Evolutionary conservation across 1,140 invertebrate genomes (phyloP), one percentile per base, ranked within the genome.

Genomic region (Gonioctena quinquepunctata): DNA sequence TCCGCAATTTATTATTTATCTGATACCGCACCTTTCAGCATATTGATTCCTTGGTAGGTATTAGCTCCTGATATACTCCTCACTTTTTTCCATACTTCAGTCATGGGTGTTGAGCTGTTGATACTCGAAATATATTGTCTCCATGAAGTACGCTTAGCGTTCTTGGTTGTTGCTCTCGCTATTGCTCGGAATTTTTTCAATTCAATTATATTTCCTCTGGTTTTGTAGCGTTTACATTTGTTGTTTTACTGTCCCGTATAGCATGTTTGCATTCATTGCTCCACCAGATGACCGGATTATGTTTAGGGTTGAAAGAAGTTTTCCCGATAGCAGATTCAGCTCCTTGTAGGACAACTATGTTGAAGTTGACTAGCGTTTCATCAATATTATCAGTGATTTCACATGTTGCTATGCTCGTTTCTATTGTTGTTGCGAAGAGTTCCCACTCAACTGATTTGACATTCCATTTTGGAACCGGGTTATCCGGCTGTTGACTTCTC

Each of bases 181-280:
- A 21, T 49, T 13, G 48, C 13, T 66, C 27, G 8, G 22, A n/a
- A 52, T 66, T 66, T 66, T n/a, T n/a, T n/a, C n/a, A n/a, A n/a
- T n/a, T 19, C 25, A 42, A 48, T n/a, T 49, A 4, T 21, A 33
- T 13, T 49, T 18, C 22, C 48, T 54, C 11, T 49, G 48, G 22
- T 66, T 42, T n/a, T 23, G 3, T 13, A 59, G 16, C 3, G 57
- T 66, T 56, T 66, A 18, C 7, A 52, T 21, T 66, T 21, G 16
- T 56, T 66, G 19, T 42, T 66, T 66, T 66, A 18, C 27, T 66
- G 22, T n/a, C 8, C 22, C 56, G 57, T 57, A 66, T 26, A 22
- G 64, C 64, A 7, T 50, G 27, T 6, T 27, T 13, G 16, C 64
- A 66, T 50, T 66, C 64, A 11, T 7, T 22, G 23, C 56, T 56